Base-by-base conservation (phyloP, 2,797 vertebrate species). In the Takifugu ocellatus region DNA sequence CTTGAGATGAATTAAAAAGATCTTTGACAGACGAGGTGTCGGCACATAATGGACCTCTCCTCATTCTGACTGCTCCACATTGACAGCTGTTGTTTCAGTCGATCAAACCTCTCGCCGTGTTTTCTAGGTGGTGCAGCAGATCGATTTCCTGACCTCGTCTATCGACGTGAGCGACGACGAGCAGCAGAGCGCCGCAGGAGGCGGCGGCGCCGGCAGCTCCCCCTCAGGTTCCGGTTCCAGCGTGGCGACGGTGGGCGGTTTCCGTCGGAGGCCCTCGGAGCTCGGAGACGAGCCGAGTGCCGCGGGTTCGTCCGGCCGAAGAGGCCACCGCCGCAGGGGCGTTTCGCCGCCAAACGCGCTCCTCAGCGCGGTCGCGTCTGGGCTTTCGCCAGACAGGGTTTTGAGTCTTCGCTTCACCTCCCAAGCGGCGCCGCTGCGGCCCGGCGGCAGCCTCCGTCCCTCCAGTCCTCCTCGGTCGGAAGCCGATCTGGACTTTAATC, bases 81-180 rank as follows among this genome's bases (percentile, higher is more conserved):
- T 16, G 15, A 16, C 43, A 5, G 16, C 43, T 44, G 6, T 44
- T 17, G 43, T 44, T 44, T 17, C n/a, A 44, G n/a, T 44, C 43
- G 9, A 17, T 44, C 43, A 44, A 44, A 44, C 73, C 15, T 17
- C 5, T 61, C 25, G 60, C 5, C 60, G 17, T 74, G 42, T 68
- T 66, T 76, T 79, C 15, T 65, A 93, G 92, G 90, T 93, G 62
- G 91, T 93, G 63, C 82, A 89, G 58, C 89, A 92, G 83, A 93
- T 93, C 56, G 92, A 93, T 72, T 64, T 83, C 59, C 78, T 93
- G 55, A 93, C 91, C 36, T 88, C 87, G 1, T 70, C 79, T 51
- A 87, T 92, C 63, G 88, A 91, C 70, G 71, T 92, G 61, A 77
- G 72, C 31, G 82, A 84, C 47, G 84, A 87, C 39, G 83, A 87